Evolutionary conservation across 2,888 invertebrate species (phyloP).

Genomic region (Odontothrips loti): DNA sequence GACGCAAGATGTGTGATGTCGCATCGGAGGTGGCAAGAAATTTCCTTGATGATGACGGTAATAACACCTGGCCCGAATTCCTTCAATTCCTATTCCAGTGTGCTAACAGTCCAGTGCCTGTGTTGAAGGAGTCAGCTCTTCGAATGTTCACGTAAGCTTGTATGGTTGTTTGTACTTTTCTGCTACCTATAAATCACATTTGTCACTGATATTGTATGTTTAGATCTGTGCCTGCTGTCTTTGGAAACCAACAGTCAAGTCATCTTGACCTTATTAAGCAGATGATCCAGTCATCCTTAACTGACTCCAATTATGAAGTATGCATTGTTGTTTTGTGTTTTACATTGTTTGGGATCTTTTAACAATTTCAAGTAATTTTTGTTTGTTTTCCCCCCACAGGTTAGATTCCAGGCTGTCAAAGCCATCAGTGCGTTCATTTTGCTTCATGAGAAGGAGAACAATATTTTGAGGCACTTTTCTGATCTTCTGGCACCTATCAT

Average conservation of each 20-base stretch:
- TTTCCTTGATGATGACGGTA: conserved; percentile 90
- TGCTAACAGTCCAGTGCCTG: conserved; percentile 75
- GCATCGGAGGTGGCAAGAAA: conserved; percentile 94
- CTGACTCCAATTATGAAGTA: conserved; percentile 64
- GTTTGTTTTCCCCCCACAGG: conserved; percentile 41
- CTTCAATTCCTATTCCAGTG: conserved; percentile 92
- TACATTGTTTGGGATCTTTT: background rate
- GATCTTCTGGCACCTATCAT: conserved; percentile 78
- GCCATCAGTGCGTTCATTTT: conserved; percentile 84
- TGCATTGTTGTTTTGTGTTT: conserved; percentile 35
- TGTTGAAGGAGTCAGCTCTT: conserved; percentile 87
- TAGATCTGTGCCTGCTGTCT: conserved; percentile 91
- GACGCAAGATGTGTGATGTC: conserved; percentile 89
- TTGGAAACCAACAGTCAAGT: conserved; percentile 90
- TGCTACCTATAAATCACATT: background rate
- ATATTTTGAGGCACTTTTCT: conserved; percentile 80
- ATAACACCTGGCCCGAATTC: conserved; percentile 95
- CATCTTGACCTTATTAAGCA: conserved; percentile 91
- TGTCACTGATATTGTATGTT: background rate
- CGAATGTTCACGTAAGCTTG: conserved; percentile 82
- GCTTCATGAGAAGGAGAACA: conserved; percentile 89
- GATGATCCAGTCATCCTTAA: conserved; percentile 81
- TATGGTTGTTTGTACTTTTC: conserved; percentile 30
- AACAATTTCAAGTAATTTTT: conserved; percentile 27
- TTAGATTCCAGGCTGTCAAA: conserved; percentile 76